phyloP scores from a whole-genome alignment of 2,888 invertebrate species.

The Stenolophus ochropezus region DNA sequence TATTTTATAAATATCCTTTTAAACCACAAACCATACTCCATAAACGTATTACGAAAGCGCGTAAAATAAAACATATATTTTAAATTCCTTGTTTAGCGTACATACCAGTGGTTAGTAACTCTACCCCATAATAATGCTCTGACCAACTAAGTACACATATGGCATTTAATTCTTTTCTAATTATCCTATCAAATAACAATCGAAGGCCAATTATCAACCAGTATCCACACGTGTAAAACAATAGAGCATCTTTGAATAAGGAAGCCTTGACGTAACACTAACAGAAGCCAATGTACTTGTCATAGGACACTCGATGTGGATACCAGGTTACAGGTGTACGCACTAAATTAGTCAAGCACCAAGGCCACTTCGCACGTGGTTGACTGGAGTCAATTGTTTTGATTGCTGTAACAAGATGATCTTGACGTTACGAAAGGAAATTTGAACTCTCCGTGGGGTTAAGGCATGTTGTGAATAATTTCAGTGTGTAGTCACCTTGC shows the following conservation, averaged over 20 bases:
- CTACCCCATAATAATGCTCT: not conserved
- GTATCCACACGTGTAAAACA: conserved; percentile 27
- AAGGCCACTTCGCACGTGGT: conserved; percentile 18
- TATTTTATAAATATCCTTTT: not conserved
- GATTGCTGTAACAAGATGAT: not conserved
- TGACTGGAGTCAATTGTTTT: conserved; percentile 18
- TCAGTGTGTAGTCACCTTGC: conserved; percentile 31
- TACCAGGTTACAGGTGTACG: conserved; percentile 10
- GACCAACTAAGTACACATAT: not conserved
- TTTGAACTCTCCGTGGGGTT: conserved; percentile 20
- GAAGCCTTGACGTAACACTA: conserved; percentile 8
- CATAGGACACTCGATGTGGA: conserved; percentile 1
- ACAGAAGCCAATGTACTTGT: conserved; percentile 29
- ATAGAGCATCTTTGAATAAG: conserved; percentile 27
- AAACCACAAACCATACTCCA: not conserved
- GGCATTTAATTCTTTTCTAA: conserved; percentile 11
- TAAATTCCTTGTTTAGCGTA: not conserved
- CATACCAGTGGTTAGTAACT: conserved; percentile 4
- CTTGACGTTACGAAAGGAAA: conserved; percentile 20
- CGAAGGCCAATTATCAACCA: conserved; percentile 16
- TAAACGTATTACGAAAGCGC: not conserved
- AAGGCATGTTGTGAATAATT: conserved; percentile 21
- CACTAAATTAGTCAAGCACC: conserved; percentile 13
- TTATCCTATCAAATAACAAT: conserved; percentile 28
- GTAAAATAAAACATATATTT: not conserved